Conservation (phyloP, 92 coral and sea anemone species). For the Parazoanthus darwini region DNA sequence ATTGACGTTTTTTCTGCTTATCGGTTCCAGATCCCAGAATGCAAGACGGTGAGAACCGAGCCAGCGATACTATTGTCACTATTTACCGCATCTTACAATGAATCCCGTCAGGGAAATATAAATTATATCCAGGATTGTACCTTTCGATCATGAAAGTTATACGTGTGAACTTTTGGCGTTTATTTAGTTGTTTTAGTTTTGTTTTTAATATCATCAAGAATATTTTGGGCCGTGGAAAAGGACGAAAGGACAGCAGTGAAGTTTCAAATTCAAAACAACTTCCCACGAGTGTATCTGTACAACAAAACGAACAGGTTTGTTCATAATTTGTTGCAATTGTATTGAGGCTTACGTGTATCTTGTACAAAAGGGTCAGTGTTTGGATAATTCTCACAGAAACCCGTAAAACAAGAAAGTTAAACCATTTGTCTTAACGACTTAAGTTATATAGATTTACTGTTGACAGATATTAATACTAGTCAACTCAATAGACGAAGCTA, state of each 20-base stretch:
- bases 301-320: slow-evolving; percentile 37
- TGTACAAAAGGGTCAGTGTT: neutral
- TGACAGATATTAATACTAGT: too few species aligned
- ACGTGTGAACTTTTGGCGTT: slow-evolving; percentile 62
- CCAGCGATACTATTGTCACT: neutral
- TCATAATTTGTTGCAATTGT: neutral
- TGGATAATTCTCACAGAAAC: neutral
- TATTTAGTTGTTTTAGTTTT: slow-evolving; percentile 66
- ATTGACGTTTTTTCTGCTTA: too few species aligned
- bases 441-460: too few species aligned
- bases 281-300: slow-evolving; percentile 44
- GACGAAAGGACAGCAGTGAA: slow-evolving; percentile 56
- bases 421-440: too few species aligned
- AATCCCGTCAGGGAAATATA: neutral
- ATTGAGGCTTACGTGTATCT: neutral
- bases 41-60: neutral
- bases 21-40: neutral
- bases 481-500: too few species aligned
- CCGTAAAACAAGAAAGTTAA: neutral
- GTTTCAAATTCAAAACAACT: slow-evolving; percentile 15
- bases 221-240: slow-evolving; percentile 68
- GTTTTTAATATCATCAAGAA: slow-evolving; percentile 61
- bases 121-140: too few species aligned
- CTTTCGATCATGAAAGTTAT: slow-evolving; percentile 55
- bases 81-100: neutral